Conservation (phyloP, 2,888 invertebrate species). For the Apoda limacodes region DNA sequence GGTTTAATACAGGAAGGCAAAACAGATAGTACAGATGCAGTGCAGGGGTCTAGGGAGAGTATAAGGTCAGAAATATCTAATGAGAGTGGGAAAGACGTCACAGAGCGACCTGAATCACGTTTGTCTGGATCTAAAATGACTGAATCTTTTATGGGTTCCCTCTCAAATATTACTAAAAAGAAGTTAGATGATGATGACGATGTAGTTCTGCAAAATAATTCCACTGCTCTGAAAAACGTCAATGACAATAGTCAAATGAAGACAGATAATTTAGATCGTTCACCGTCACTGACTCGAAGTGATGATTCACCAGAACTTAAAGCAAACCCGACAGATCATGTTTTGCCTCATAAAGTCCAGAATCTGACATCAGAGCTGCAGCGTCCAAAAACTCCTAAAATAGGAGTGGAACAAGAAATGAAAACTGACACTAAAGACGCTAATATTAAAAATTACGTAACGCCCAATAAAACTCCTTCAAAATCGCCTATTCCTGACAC, state of each 20-base stretch:
- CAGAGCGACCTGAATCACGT: constrained; percentile 58
- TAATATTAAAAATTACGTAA: constrained; percentile 26
- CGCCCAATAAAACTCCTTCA: constrained; percentile 33
- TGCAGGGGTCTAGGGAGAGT: constrained; percentile 53
- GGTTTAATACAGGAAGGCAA: constrained; percentile 60
- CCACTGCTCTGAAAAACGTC: constrained; percentile 26
- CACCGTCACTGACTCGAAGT: constrained; percentile 59
- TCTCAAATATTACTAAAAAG: constrained; percentile 45
- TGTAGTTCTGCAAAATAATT: constrained; percentile 46
- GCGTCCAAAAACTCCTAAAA: constrained; percentile 52
- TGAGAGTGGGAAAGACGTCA: constrained; percentile 34
- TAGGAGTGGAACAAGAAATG: constrained; percentile 33
- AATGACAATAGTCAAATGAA: constrained; percentile 32
- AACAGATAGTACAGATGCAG: constrained; percentile 52
- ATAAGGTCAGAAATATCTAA: constrained; percentile 47
- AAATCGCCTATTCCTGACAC: constrained; percentile 41
- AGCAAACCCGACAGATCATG: constrained; percentile 30
- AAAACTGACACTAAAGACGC: constrained; percentile 27
- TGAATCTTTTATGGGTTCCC: constrained; percentile 56
- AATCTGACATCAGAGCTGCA: constrained; percentile 40
- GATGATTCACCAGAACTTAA: constrained; percentile 63
- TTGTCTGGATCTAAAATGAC: constrained; percentile 59
- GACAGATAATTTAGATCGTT: constrained; percentile 50
- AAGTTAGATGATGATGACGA: constrained; percentile 58
- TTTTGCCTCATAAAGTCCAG: constrained; percentile 34